Evolutionary conservation across 2,113 vertebrate genomes (phyloP).

Genomic region (Neotoma lepida): DNA sequence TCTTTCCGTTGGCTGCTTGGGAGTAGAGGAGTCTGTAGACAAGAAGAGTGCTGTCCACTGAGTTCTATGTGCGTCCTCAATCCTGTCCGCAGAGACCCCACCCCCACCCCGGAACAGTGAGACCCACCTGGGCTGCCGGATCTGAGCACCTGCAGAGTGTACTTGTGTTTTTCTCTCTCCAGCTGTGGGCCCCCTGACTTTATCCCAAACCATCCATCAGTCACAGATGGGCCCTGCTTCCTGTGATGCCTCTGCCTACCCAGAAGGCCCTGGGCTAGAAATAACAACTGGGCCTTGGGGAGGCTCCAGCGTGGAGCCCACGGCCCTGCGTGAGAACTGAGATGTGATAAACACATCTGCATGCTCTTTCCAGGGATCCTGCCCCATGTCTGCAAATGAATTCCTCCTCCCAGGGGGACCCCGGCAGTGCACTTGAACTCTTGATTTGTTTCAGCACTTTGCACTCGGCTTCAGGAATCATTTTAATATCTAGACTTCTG

Average conservation of each 20-base stretch:
- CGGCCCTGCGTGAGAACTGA: neutral
- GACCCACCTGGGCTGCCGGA: fast-evolving
- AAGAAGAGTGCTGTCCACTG: fast-evolving
- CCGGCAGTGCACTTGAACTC: constrained; percentile 72
- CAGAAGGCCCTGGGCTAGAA: neutral
- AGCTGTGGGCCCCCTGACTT: neutral
- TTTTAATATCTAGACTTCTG: constrained; percentile 76
- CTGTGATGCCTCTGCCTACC: neutral
- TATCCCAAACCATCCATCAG: neutral
- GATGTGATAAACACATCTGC: constrained; percentile 20
- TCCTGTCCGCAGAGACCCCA: neutral
- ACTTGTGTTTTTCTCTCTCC: neutral
- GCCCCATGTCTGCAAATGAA: constrained; percentile 61
- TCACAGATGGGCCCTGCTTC: neutral
- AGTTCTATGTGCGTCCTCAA: fast-evolving
- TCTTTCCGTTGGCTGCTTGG: no score
- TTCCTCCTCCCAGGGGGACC: constrained; percentile 67
- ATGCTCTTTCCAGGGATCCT: constrained; percentile 57
- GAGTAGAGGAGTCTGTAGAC: fast-evolving
- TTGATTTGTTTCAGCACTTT: constrained; percentile 77
- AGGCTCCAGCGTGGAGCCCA: neutral
- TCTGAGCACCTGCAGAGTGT: fast-evolving
- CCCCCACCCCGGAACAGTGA: neutral
- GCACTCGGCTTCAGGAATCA: constrained; percentile 74
- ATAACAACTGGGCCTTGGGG: constrained; percentile 12